A percentile compares a stretch with the other conserved stretches of the same genome.
Conservation (phyloP, 1,140 invertebrate genomes). For the Eumaeus atala region DNA sequence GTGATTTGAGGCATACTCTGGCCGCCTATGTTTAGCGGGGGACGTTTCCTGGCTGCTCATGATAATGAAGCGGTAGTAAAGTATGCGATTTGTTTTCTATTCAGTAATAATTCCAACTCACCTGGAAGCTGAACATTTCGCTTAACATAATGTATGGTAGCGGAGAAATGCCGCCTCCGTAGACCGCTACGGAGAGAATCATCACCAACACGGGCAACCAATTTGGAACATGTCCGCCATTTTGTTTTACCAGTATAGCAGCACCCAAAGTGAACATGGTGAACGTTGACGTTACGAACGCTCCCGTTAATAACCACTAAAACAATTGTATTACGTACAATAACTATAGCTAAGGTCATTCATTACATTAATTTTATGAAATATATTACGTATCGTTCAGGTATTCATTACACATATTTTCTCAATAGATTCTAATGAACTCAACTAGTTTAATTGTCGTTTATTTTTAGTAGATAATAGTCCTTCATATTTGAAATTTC, state of each 20-base stretch:
- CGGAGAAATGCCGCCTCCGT: slow-evolving; percentile 27
- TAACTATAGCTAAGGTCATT: neutral
- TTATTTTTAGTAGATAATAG: no score
- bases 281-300: neutral
- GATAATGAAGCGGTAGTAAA: no score
- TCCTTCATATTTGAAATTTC: no score
- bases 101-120: slow-evolving; percentile 2
- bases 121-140: slow-evolving; percentile 40
- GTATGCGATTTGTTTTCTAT: neutral
- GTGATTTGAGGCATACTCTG: no score
- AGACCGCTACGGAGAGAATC: slow-evolving; percentile 26
- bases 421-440: no score
- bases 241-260: slow-evolving; percentile 19
- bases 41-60: no score
- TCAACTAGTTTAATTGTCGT: no score
- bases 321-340: neutral
- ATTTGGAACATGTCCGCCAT: slow-evolving; percentile 24
- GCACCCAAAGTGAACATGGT: neutral
- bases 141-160: slow-evolving; percentile 37
- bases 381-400: no score
- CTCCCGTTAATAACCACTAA: neutral
- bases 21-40: no score
- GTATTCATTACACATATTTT: no score
- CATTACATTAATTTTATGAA: no score
- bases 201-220: slow-evolving; percentile 34